A percentile compares a stretch with the other conserved stretches of the same genome.
Conservation (phyloP, 2,113 vertebrate genomes). For the Percina caprodes region DNA sequence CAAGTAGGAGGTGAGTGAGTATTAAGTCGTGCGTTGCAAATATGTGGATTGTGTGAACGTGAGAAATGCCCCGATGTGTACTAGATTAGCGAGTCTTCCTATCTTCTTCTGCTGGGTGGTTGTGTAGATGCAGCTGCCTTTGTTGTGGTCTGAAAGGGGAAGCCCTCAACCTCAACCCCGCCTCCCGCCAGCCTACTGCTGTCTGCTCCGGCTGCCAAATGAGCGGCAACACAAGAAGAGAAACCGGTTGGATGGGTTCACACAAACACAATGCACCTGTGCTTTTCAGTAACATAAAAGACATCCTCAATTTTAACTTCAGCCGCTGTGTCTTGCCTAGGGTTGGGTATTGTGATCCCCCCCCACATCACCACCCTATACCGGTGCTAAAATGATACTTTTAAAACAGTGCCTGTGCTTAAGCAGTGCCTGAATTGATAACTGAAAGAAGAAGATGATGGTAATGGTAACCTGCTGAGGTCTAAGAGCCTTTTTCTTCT, state of each 20-base stretch:
- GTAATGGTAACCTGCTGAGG: too few species aligned
- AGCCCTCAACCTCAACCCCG: constrained; percentile 2
- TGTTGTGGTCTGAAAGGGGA: constrained; percentile 59
- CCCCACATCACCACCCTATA: too few species aligned
- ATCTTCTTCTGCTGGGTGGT: constrained; percentile 27
- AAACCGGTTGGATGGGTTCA: constrained; percentile 71
- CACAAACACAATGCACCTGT: background rate
- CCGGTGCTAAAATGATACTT: too few species aligned
- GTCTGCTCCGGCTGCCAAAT: constrained; percentile 41
- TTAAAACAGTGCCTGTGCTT: too few species aligned
- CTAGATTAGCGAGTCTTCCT: background rate
- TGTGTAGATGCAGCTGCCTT: constrained; percentile 54
- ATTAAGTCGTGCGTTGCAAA: background rate
- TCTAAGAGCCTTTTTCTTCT: too few species aligned
- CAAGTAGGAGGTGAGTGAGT: background rate
- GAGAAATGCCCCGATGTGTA: too few species aligned
- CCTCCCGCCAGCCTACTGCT: constrained; percentile 3
- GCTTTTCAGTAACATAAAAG: background rate
- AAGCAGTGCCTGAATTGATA: too few species aligned
- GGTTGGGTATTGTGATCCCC: too few species aligned
- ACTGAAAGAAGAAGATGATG: too few species aligned
- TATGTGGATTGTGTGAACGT: too few species aligned
- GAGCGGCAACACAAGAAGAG: constrained; percentile 58
- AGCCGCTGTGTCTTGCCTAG: too few species aligned
- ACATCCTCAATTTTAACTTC: too few species aligned